These are phyloP conservation scores for Scaptomyza cyrtandrae DNA, from an alignment of 2,888 invertebrate genomes.

Conservation along the genomic window DNA sequence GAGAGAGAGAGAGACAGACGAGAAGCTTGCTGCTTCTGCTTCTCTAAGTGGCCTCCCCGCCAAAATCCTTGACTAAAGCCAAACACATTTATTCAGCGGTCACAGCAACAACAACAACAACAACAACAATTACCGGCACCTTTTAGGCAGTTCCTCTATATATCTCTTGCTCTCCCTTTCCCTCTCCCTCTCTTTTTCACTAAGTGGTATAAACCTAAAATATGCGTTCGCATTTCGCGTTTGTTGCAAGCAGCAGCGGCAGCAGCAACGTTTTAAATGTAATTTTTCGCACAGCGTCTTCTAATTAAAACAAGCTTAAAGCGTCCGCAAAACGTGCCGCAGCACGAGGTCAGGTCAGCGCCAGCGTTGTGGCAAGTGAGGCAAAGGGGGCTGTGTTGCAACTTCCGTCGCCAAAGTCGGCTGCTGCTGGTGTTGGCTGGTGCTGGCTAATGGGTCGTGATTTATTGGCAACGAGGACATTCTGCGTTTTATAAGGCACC, in stretches of 20 bases:
- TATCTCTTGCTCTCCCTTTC: not conserved
- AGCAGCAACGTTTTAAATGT: conserved; percentile 67
- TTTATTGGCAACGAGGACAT: conserved; percentile 78
- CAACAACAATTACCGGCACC: conserved; percentile 12
- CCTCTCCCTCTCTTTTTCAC: not conserved
- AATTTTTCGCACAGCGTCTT: conserved; percentile 75
- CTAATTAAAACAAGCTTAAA: conserved; percentile 82
- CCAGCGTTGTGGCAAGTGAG: not conserved
- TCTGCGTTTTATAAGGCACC: conserved; percentile 48
- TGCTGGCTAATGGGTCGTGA: conserved; percentile 71
- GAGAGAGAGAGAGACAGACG: conserved; percentile 10
- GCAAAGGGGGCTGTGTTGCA: conserved; percentile 18
- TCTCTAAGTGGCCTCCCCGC: conserved; percentile 53
- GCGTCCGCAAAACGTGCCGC: conserved; percentile 59
- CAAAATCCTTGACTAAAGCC: conserved; percentile 76
- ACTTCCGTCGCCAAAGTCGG: conserved; percentile 58
- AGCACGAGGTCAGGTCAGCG: conserved; percentile 56
- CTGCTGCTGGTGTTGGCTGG: conserved; percentile 10
- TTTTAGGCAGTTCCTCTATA: conserved; percentile 6
- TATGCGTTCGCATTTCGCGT: conserved; percentile 67
- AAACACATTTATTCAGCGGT: conserved; percentile 77
- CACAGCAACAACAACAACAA: conserved; percentile 12
- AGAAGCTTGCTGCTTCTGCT: conserved; percentile 31
- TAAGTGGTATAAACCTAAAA: conserved; percentile 72
- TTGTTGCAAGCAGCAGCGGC: conserved; percentile 27